phyloP scores from a whole-genome alignment of 2,113 vertebrate genomes.

The Centropus bengalensis region DNA sequence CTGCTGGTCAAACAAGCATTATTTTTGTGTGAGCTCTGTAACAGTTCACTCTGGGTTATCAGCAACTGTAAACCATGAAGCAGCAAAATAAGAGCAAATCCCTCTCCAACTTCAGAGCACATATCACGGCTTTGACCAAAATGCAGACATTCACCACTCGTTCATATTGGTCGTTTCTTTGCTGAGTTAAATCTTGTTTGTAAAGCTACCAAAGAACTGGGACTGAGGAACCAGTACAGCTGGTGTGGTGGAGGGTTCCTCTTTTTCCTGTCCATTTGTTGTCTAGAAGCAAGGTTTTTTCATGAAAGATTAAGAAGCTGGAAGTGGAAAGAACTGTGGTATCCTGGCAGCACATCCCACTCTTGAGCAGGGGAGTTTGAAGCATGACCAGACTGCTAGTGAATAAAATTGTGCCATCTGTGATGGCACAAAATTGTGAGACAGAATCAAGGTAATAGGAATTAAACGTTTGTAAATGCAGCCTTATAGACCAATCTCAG shows the following conservation, averaged over 20 bases:
- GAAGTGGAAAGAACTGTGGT: not conserved
- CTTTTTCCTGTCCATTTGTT: constrained; percentile 5
- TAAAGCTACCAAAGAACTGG: not conserved
- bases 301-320: constrained; percentile 23
- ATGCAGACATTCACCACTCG: not conserved
- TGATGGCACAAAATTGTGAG: not conserved
- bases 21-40: not conserved
- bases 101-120: not conserved
- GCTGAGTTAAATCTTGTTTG: not conserved
- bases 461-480: constrained; percentile 4
- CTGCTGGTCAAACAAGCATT: not conserved
- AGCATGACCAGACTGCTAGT: not conserved
- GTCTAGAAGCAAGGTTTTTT: constrained; percentile 10
- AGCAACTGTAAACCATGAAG: not conserved
- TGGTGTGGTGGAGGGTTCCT: not conserved
- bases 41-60: not conserved
- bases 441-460: not conserved
- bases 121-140: not conserved
- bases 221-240: not conserved
- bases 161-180: not conserved
- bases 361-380: constrained; percentile 32
- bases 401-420: constrained; percentile 60
- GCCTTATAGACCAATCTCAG: not conserved
- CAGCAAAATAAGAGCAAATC: not conserved
- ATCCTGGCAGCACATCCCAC: constrained; percentile 25